Evolutionary conservation across 2,888 invertebrate genomes (phyloP).

Genomic region (Cheilosia grossa): DNA sequence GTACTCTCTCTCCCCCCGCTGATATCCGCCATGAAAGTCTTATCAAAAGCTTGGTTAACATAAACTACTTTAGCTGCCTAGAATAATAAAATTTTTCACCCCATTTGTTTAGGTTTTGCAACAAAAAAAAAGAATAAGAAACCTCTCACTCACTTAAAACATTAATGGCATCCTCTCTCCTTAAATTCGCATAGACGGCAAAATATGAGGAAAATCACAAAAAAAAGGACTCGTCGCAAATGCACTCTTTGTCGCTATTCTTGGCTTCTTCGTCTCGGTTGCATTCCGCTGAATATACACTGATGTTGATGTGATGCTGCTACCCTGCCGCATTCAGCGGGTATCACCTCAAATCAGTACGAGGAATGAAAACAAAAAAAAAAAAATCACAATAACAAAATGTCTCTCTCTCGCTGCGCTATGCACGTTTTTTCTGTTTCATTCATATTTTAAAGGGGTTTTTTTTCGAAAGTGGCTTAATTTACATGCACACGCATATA

Average conservation of each 20-base stretch:
- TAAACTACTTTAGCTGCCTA: background rate
- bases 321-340: conserved; percentile 29
- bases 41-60: conserved; percentile 8
- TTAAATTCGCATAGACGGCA: conserved; percentile 20
- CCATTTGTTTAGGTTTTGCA: conserved; percentile 9
- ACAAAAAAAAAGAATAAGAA: background rate
- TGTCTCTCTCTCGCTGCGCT: conserved; percentile 20
- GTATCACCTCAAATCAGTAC: conserved; percentile 42
- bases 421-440: conserved; percentile 21
- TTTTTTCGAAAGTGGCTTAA: conserved; percentile 58
- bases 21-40: background rate
- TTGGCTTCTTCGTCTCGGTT: conserved; percentile 18
- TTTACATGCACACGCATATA: conserved; percentile 53
- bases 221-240: conserved; percentile 33
- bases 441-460: conserved; percentile 38
- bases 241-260: conserved; percentile 32
- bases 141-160: conserved; percentile 16
- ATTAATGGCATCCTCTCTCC: conserved; percentile 41
- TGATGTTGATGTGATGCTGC: background rate
- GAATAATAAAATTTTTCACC: conserved; percentile 1
- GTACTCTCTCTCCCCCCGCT: background rate
- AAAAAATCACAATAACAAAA: conserved; percentile 18
- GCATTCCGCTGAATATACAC: conserved; percentile 25
- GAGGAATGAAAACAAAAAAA: conserved; percentile 1
- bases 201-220: conserved; percentile 8